These are phyloP conservation scores for Sphenopsis melanotis DNA, from an alignment of 2,797 vertebrate species.

Conservation along the genomic window DNA sequence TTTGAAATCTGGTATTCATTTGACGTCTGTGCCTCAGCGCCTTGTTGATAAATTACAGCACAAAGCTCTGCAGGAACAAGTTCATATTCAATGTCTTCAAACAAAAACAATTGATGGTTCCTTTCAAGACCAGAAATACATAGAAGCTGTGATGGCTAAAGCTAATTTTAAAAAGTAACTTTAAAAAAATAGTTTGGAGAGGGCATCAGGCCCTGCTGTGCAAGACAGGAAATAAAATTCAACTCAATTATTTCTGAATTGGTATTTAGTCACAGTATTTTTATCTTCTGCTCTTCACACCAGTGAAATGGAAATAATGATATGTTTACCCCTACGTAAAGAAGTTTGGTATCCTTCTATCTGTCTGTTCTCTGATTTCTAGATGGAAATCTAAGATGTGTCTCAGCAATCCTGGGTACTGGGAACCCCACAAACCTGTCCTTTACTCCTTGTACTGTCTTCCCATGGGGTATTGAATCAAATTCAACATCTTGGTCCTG, in stretches of 20 bases:
- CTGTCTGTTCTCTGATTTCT: neutral
- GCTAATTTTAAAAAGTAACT: neutral
- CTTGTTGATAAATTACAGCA: constrained; percentile 51
- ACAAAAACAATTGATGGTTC: constrained; percentile 31
- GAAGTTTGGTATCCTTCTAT: neutral
- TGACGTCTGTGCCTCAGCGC: constrained; percentile 39
- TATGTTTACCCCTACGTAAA: neutral
- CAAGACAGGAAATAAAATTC: neutral
- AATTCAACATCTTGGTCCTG: neutral
- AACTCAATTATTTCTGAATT: neutral
- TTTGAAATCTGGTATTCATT: constrained; percentile 68
- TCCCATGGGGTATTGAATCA: neutral
- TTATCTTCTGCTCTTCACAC: neutral
- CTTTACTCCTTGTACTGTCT: neutral
- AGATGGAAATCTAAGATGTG: neutral
- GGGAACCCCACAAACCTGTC: neutral
- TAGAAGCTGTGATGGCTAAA: neutral
- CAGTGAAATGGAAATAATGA: neutral
- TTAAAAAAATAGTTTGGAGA: neutral
- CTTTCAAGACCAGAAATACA: constrained; percentile 34
- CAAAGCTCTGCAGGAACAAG: constrained; percentile 52
- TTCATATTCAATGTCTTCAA: constrained; percentile 58
- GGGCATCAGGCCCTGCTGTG: neutral
- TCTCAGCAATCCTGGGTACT: neutral
- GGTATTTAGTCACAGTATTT: neutral